Conservation (phyloP, 1,140 invertebrate genomes). For the Drosophila sucinea region DNA sequence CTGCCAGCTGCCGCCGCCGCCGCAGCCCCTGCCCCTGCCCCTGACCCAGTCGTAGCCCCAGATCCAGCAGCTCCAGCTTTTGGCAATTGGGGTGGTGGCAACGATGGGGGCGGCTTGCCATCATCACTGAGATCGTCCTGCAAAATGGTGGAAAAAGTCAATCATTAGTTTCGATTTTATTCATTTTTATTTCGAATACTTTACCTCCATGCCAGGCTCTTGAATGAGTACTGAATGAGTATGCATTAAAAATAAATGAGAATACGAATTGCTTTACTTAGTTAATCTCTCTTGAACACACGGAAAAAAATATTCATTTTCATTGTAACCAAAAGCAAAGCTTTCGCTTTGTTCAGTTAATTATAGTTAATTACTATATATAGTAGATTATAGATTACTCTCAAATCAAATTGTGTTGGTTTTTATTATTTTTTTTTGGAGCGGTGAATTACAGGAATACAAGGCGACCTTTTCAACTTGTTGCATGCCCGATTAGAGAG, state of each 20-base stretch:
- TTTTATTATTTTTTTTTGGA: conserved; percentile 13
- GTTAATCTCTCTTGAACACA: conserved; percentile 8
- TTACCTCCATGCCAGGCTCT: conserved; percentile 82
- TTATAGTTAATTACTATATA: not conserved
- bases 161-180: not conserved
- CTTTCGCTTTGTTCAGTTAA: not conserved
- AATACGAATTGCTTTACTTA: conserved; percentile 50
- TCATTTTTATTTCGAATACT: conserved; percentile 1
- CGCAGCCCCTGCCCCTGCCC: conserved; percentile 58
- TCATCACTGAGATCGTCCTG: conserved; percentile 80
- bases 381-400: conserved; percentile 1
- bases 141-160: conserved; percentile 9
- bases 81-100: conserved; percentile 68
- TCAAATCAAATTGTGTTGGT: conserved; percentile 20
- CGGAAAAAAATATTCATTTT: not conserved
- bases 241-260: conserved; percentile 71
- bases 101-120: conserved; percentile 75
- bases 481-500: conserved; percentile 13
- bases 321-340: not conserved
- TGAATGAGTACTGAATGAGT: conserved; percentile 76
- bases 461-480: conserved; percentile 19
- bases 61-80: conserved; percentile 39
- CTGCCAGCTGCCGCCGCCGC: conserved; percentile 64
- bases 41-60: conserved; percentile 51
- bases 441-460: conserved; percentile 26